Conservation (phyloP, 2,113 vertebrate genomes). For the Aplodontia rufa region DNA sequence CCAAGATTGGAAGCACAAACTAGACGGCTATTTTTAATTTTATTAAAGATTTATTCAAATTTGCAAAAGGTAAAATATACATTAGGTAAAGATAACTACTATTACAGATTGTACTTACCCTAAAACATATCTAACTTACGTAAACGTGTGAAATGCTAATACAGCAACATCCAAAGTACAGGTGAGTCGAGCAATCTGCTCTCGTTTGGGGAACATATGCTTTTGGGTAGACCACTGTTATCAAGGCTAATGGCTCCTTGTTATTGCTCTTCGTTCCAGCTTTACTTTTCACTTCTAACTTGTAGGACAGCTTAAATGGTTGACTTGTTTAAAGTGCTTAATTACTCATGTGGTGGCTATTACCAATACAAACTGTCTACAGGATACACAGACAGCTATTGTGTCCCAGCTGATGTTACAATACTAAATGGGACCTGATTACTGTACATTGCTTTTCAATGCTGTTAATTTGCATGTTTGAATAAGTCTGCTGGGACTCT, state of each 20-base stretch:
- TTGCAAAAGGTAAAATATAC: background rate
- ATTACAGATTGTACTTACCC: background rate
- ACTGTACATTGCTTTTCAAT: constrained; percentile 84
- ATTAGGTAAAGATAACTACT: background rate
- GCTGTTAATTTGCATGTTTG: constrained; percentile 87
- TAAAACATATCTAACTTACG: background rate
- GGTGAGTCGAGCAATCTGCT: constrained; percentile 70
- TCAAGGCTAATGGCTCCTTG: constrained; percentile 78
- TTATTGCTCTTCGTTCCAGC: constrained; percentile 73
- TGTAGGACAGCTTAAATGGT: constrained; percentile 80
- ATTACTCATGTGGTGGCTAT: constrained; percentile 79
- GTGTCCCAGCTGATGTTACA: constrained; percentile 83
- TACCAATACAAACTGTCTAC: constrained; percentile 79
- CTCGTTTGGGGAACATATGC: constrained; percentile 66
- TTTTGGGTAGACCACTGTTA: constrained; percentile 49
- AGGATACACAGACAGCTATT: constrained; percentile 75
- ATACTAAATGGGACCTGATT: constrained; percentile 87
- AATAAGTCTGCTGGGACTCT: constrained; percentile 83
- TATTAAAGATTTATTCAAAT: background rate
- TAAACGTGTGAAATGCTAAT: constrained; percentile 32
- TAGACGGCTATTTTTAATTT: background rate
- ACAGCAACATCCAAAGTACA: constrained; percentile 49
- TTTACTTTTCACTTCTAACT: constrained; percentile 73
- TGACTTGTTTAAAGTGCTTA: constrained; percentile 78
- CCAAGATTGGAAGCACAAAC: background rate